Percentiles rank a stretch among this genome's conserved stretches.
phyloP scores from a whole-genome alignment of 2,797 vertebrate genomes.

The Chelmon rostratus region DNA sequence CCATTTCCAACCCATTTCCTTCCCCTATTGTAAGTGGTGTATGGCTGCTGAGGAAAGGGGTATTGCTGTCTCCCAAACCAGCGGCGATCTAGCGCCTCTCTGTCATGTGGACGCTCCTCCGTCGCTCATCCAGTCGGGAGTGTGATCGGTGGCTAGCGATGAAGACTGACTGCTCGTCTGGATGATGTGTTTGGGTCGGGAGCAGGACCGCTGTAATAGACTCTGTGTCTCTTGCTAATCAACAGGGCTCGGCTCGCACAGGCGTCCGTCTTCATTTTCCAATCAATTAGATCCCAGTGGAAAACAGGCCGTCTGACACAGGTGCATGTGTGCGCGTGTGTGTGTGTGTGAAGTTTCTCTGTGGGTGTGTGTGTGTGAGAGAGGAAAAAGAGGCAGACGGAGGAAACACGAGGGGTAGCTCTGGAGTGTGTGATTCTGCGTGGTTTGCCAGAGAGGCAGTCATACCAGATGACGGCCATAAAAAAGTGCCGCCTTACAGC shows the following conservation, averaged over 20 bases:
- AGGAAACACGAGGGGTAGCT: slow-evolving; percentile 35
- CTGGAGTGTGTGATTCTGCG: slow-evolving; percentile 55
- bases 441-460: slow-evolving; percentile 57
- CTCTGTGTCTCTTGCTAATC: slow-evolving; percentile 52
- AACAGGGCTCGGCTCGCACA: slow-evolving; percentile 37
- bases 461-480: slow-evolving; percentile 60
- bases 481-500: slow-evolving; percentile 56
- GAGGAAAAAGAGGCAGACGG: slow-evolving; percentile 36
- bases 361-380: slow-evolving; percentile 26
- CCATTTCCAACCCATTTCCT: slow-evolving; percentile 71
- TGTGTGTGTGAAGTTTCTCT: slow-evolving; percentile 28
- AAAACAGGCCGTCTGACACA: slow-evolving; percentile 55
- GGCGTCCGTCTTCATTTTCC: slow-evolving; percentile 64
- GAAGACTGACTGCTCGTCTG: slow-evolving; percentile 42
- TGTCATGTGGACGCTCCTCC: slow-evolving; percentile 24
- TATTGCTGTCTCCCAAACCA: slow-evolving; percentile 36
- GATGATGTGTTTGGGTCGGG: slow-evolving; percentile 46
- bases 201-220: slow-evolving; percentile 45
- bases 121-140: slow-evolving; percentile 41
- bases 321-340: slow-evolving; percentile 39
- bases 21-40: slow-evolving; percentile 42
- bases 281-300: slow-evolving; percentile 60
- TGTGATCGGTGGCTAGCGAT: slow-evolving; percentile 35
- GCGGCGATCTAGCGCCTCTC: slow-evolving; percentile 13
- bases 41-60: slow-evolving; percentile 30